A percentile compares a stretch with the other conserved stretches of the same genome.
phyloP scores from a whole-genome alignment of 2,113 vertebrate genomes.

The Perca schrenkii region DNA sequence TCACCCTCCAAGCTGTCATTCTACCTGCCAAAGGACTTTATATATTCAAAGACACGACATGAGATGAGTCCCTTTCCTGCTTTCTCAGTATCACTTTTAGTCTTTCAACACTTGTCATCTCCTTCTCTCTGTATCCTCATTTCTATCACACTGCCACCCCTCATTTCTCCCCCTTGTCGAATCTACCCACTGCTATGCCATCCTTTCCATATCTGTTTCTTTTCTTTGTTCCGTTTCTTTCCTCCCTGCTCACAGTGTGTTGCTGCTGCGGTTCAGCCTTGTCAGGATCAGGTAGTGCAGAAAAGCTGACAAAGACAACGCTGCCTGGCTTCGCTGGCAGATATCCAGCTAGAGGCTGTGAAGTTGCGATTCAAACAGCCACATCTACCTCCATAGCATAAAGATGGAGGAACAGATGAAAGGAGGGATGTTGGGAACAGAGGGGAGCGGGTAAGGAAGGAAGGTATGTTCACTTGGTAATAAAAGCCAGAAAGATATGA shows the following conservation, averaged over 20 bases:
- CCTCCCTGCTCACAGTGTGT: constrained; percentile 17
- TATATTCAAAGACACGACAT: constrained; percentile 37
- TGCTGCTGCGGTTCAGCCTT: constrained; percentile 37
- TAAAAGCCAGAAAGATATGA: constrained; percentile 15
- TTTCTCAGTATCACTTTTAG: constrained; percentile 24
- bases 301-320: constrained; percentile 61
- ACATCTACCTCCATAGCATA: constrained; percentile 20
- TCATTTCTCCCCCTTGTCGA: constrained; percentile 4
- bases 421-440: constrained; percentile 19
- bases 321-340: constrained; percentile 30
- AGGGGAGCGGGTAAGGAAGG: neutral
- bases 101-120: constrained; percentile 28
- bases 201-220: constrained; percentile 26
- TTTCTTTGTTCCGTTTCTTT: constrained; percentile 42
- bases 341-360: constrained; percentile 18
- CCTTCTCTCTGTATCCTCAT: constrained; percentile 1
- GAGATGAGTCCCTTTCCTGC: constrained; percentile 19
- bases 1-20: constrained; percentile 44
- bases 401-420: constrained; percentile 39
- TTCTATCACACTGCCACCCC: constrained; percentile 19
- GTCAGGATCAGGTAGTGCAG: constrained; percentile 59
- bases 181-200: constrained; percentile 13
- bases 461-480: neutral
- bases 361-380: constrained; percentile 44
- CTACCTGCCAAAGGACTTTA: constrained; percentile 51